Conservation (phyloP, 2,113 vertebrate genomes). For the Herpailurus yagouaroundi region DNA sequence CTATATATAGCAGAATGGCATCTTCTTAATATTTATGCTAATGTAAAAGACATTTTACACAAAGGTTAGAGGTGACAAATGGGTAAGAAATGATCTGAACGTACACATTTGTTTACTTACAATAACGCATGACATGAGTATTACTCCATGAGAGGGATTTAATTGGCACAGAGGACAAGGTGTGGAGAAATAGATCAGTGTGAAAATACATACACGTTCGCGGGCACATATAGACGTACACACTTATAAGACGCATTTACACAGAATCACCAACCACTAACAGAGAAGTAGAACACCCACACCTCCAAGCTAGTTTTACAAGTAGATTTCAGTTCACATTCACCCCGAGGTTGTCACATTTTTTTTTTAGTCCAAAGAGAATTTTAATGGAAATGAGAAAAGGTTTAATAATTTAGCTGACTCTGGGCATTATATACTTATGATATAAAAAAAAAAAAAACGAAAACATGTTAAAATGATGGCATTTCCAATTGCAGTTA, state of each 20-base stretch:
- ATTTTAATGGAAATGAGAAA: constrained; percentile 69
- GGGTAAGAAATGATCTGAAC: constrained; percentile 81
- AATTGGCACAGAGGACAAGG: not conserved
- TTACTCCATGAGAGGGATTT: constrained; percentile 54
- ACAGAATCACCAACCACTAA: not conserved
- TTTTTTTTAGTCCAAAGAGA: constrained; percentile 59
- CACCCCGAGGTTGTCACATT: constrained; percentile 43
- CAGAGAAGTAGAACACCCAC: not conserved
- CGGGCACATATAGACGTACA: not conserved
- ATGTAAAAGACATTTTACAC: constrained; percentile 87
- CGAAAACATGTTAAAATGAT: constrained; percentile 37
- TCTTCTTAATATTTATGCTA: constrained; percentile 91
- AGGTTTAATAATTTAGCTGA: constrained; percentile 56
- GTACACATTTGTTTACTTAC: constrained; percentile 79
- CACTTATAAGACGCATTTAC: not conserved
- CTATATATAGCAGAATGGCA: constrained; percentile 86
- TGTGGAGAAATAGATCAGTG: not conserved
- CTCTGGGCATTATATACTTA: not conserved
- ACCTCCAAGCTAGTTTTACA: not conserved
- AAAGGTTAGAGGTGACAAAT: constrained; percentile 87
- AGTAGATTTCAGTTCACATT: constrained; percentile 47
- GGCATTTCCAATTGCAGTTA: constrained; percentile 27
- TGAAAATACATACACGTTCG: not conserved
- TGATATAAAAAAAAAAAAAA: constrained; percentile 2
- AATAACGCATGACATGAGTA: constrained; percentile 52